Evolutionary conservation across 2,113 vertebrate species (phyloP).

Genomic region (Elaphurus davidianus): DNA sequence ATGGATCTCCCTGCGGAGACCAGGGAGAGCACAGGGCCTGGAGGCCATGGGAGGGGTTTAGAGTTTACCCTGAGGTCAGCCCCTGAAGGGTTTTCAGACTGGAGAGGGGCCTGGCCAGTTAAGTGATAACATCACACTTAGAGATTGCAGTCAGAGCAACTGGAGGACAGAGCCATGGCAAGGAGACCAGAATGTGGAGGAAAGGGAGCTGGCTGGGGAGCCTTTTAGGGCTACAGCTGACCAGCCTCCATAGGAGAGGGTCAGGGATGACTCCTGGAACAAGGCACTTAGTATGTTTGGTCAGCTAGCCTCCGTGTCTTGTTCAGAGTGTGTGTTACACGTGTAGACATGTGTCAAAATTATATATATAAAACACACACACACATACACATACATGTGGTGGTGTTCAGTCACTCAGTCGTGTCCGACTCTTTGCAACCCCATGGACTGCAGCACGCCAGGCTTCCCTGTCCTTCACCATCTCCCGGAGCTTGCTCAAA

Average conservation of each 20-base stretch:
- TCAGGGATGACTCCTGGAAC: rapidly evolving
- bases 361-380: background rate
- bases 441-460: background rate
- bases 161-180: background rate
- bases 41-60: background rate
- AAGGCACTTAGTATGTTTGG: background rate
- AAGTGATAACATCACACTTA: background rate
- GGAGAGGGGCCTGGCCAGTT: background rate
- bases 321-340: background rate
- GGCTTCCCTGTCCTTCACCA: background rate
- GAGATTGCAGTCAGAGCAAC: background rate
- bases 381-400: background rate
- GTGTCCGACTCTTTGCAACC: background rate
- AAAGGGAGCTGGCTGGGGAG: background rate
- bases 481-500: background rate
- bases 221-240: background rate
- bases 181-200: background rate
- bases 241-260: background rate
- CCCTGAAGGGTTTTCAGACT: background rate
- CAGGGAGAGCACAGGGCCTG: background rate
- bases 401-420: background rate
- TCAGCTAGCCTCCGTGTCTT: background rate
- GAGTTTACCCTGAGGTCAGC: background rate
- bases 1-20: background rate
- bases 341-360: background rate